Evolutionary conservation across 2,113 vertebrate species (phyloP), one percentile per base, ranked within the genome.

Genomic region (Benthochromis sp.): DNA sequence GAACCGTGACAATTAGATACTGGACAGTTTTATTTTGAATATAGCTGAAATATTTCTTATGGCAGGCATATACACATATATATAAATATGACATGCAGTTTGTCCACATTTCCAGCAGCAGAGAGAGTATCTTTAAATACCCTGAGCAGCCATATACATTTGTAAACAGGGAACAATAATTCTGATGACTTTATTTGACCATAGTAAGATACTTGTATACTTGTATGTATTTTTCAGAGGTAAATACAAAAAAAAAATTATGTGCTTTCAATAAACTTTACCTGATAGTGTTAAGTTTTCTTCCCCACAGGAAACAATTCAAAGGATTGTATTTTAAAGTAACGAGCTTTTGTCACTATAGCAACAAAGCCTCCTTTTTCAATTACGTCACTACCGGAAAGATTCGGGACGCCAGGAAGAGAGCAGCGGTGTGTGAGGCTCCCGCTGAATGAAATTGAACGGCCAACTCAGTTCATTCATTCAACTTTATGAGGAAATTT

Each of bases 381-480:
- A n/a, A 2, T 29, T 71, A 93, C 94, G 94, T 95, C 94, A 95
- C 87, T 88, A 52, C 95, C 95, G 95, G 92, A 19, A 52, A 17
- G 13, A 17, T 36, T 86, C 47, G 4, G 84, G 78, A 89, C 86
- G 88, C 63, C 78, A 66, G 90, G 93, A 93, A 92, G 86, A 59
- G 29, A 59, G 17, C 73, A 21, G 29, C 84, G 10, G 47, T 73
- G 87, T 61, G 71, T 89, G 86, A 81, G 17, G 21, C 21, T 27
- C 14, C 79, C 84, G 69, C 83, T 93, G 90, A 94, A 94, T 94
- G 93, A 92, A 95, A 84, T 80, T 43, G 53, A 79, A 83, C 52
- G 29, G 54, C 38, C 13, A 90, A 92, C 86, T 90, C 92, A 54
- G 87, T 87, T 81, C 66, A 92, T 83, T 92, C 89, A 88, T 50